Percentiles rank a stretch among this genome's conserved stretches.
These are phyloP conservation scores for Rhodinocichla rosea DNA, from an alignment of 2,113 vertebrate species.

Conservation along the genomic window DNA sequence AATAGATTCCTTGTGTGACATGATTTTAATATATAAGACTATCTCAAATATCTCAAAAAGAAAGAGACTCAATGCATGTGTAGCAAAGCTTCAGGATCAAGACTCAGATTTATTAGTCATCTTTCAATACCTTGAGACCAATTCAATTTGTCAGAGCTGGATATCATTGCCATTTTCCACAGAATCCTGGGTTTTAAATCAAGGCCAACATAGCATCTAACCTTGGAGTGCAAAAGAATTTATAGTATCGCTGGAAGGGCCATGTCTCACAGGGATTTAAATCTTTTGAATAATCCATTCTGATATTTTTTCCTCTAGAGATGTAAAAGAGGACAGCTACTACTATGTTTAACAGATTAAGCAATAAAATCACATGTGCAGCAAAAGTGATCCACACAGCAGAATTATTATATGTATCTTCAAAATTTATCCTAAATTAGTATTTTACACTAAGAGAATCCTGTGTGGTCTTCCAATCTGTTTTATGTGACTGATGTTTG, in stretches of 20 bases:
- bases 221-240: slow-evolving; percentile 68
- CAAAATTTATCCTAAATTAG: background rate
- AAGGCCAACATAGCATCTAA: slow-evolving; percentile 59
- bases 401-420: background rate
- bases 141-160: slow-evolving; percentile 71
- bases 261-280: slow-evolving; percentile 60
- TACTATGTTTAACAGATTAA: slow-evolving; percentile 29
- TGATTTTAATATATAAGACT: slow-evolving; percentile 52
- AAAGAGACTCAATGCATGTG: background rate
- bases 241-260: slow-evolving; percentile 55
- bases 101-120: slow-evolving; percentile 71
- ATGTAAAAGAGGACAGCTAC: slow-evolving; percentile 30
- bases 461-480: background rate
- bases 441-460: background rate
- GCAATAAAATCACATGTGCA: background rate
- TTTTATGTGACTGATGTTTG: background rate
- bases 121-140: slow-evolving; percentile 64
- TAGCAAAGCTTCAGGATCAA: slow-evolving; percentile 57
- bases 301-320: background rate
- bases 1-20: slow-evolving; percentile 16
- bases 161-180: slow-evolving; percentile 68
- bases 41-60: slow-evolving; percentile 36
- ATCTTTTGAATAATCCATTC: slow-evolving; percentile 69
- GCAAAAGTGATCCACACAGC: background rate
- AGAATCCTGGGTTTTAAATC: slow-evolving; percentile 70